Base-by-base conservation (phyloP, 2,113 vertebrate genomes). In the Pterocles gutturalis region DNA sequence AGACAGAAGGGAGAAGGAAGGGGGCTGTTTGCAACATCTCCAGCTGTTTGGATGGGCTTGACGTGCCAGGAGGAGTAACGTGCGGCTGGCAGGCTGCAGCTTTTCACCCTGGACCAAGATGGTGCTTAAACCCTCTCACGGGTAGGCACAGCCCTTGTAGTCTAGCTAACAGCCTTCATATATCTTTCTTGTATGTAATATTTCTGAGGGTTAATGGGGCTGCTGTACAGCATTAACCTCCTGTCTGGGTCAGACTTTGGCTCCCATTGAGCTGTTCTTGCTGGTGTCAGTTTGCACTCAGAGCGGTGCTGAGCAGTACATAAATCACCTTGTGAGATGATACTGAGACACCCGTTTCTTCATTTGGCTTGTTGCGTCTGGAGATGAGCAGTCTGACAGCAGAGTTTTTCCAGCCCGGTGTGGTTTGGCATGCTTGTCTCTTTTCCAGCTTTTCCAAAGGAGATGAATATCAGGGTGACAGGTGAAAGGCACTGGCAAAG, bases 21-120 rank as follows among this genome's bases (percentile, higher is more conserved):
- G 38, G 29, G 57, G 34, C 34, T 67, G 15, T 65, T 64, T 10
- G 3, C 65, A 75, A 5, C 7, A 11, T 49, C 70, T 71, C 31
- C 43, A 77, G 48, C 33, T 77, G 16, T 83, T 81, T 53, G 67
- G 26, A 29, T 57, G 58, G 29, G 25, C 17, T 64, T 1, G 0
- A 5, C 48, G 45, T 2, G 1, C 49, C 6, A n/a, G 10, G 28
- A 90, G 9, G 53, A 34, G 19, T 22, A 51, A 72, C 0, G 2
- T 2, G 7, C 10, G 54, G 20, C 55, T 82, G 60, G 18, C 48
- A 64, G 65, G 41, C 69, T 49, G 64, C 49, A 66, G 41, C 33
- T 71, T 77, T 78, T 81, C 46, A 51, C 26, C 49, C 34, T 46
- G 25, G 10, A 38, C 29, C 1, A 5, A 82, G 65, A 33, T 1